Evolutionary conservation across 1,140 invertebrate species (phyloP).

Genomic region (Aporrectodea caliginosa): DNA sequence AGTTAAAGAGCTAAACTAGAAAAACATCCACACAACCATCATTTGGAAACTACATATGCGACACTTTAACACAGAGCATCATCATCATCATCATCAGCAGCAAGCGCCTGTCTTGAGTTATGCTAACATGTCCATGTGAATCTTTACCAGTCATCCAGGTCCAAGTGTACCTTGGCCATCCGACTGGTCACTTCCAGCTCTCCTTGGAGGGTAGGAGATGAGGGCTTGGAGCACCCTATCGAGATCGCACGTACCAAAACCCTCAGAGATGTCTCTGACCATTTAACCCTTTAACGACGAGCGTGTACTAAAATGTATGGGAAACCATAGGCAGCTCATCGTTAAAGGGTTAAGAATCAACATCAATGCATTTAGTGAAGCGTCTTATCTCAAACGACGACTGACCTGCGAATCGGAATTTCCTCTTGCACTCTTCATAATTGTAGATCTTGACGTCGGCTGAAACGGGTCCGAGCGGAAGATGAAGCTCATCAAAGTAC

Average conservation of each 20-base stretch:
- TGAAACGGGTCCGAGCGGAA: not conserved
- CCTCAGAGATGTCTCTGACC: not conserved
- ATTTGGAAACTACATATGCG: too few relatives aligned
- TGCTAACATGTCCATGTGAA: too few relatives aligned
- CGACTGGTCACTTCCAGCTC: too few relatives aligned
- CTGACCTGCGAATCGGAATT: not conserved
- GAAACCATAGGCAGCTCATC: not conserved
- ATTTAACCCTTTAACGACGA: too few relatives aligned
- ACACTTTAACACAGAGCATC: too few relatives aligned
- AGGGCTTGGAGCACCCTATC: not conserved
- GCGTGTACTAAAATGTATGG: too few relatives aligned
- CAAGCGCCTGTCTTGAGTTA: too few relatives aligned
- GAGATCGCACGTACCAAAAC: not conserved
- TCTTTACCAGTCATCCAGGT: too few relatives aligned
- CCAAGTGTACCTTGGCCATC: too few relatives aligned
- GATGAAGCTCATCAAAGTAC: not conserved
- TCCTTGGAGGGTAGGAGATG: not conserved
- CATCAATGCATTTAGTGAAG: not conserved
- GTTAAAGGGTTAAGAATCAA: not conserved
- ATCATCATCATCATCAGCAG: too few relatives aligned
- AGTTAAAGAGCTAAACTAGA: not conserved
- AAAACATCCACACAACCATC: too few relatives aligned
- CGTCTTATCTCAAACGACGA: not conserved
- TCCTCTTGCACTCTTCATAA: not conserved
- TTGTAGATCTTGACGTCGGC: not conserved